Percentiles rank a stretch among this genome's conserved stretches.
These are phyloP conservation scores for Mythimna albipuncta DNA, from an alignment of 2,888 invertebrate genomes.

Conservation along the genomic window DNA sequence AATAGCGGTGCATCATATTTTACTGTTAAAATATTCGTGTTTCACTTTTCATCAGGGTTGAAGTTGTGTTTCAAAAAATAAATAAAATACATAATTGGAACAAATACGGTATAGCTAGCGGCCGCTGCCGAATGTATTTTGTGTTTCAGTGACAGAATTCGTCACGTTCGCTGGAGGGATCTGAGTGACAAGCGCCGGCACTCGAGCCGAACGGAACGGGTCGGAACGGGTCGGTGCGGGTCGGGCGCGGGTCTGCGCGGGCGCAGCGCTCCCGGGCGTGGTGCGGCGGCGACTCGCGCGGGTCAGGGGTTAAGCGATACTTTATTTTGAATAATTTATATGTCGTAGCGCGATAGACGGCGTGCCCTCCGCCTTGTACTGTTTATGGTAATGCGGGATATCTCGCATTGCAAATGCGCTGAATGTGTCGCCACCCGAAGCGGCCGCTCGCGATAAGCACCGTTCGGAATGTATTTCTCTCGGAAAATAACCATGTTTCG, in stretches of 20 bases:
- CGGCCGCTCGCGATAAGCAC: conserved; percentile 83
- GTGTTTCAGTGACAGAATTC: conserved; percentile 30
- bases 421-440: conserved; percentile 88
- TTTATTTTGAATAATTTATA: conserved; percentile 91
- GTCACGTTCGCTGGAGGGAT: conserved; percentile 56
- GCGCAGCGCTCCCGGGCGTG: conserved; percentile 62
- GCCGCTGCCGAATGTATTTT: conserved; percentile 33
- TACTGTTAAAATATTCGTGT: conserved; percentile 39
- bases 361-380: conserved; percentile 89
- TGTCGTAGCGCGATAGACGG: conserved; percentile 89
- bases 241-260: conserved; percentile 32
- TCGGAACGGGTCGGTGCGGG: conserved; percentile 30
- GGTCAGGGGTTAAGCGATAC: conserved; percentile 90
- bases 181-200: conserved; percentile 55
- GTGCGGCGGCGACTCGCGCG: conserved; percentile 68
- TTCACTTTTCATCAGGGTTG: conserved; percentile 10
- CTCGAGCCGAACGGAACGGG: conserved; percentile 39
- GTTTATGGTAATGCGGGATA: conserved; percentile 90
- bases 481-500: conserved; percentile 76
- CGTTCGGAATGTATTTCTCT: conserved; percentile 79
- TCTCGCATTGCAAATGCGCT: conserved; percentile 90
- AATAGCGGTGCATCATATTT: conserved; percentile 47
- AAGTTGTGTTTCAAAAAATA: conserved; percentile 18
- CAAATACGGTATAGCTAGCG: conserved; percentile 28
- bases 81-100: neutral